Conservation (phyloP, 2,113 vertebrate species). For the Aphyosemion australe region DNA sequence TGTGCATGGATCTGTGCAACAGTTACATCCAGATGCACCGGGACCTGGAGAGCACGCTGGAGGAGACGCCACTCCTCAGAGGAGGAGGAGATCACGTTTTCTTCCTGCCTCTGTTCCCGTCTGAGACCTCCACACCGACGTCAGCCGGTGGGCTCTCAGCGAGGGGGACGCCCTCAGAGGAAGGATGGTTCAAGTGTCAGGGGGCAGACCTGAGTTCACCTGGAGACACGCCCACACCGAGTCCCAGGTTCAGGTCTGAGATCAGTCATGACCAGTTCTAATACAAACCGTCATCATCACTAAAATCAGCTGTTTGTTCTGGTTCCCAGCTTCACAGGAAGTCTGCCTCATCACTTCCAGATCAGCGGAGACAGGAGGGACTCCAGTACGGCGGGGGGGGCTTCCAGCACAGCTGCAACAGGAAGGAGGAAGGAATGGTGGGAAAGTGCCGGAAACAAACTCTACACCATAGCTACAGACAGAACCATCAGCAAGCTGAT, state of each 20-base stretch:
- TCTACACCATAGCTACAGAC: slow-evolving; percentile 94
- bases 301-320: neutral
- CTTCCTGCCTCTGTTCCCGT: slow-evolving; percentile 90
- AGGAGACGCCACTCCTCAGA: slow-evolving; percentile 77
- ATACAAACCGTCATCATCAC: neutral
- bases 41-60: slow-evolving; percentile 87
- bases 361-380: slow-evolving; percentile 74
- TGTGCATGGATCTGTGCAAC: slow-evolving; percentile 93
- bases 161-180: slow-evolving; percentile 89
- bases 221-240: slow-evolving; percentile 78
- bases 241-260: slow-evolving; percentile 61
- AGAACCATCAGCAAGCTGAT: slow-evolving; percentile 92
- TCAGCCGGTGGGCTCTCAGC: slow-evolving; percentile 83
- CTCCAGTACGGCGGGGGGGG: slow-evolving; percentile 74
- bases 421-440: slow-evolving; percentile 93
- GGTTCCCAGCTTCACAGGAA: slow-evolving; percentile 58
- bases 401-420: slow-evolving; percentile 63
- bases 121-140: slow-evolving; percentile 88
- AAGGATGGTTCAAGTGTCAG: slow-evolving; percentile 77
- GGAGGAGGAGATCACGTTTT: slow-evolving; percentile 81
- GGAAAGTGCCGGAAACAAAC: slow-evolving; percentile 94
- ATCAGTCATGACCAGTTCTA: neutral
- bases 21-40: slow-evolving; percentile 97
- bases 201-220: slow-evolving; percentile 60
- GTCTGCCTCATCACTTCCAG: slow-evolving; percentile 71